phyloP scores from a whole-genome alignment of 2,113 vertebrate species.

The Catagonus wagneri region DNA sequence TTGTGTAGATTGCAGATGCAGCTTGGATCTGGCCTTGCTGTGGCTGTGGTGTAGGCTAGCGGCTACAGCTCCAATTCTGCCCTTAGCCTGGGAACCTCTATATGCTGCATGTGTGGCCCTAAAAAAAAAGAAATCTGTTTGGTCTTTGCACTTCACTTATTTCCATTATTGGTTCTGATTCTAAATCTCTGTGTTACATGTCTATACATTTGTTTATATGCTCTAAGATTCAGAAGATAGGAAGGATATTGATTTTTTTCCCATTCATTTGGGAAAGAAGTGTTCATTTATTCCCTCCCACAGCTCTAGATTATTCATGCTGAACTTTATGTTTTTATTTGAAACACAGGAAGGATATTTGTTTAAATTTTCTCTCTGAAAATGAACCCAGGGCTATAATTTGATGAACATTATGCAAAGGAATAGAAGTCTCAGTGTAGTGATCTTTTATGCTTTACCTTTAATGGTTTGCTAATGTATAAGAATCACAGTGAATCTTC shows the following conservation, averaged over 20 bases:
- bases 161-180: conserved; percentile 38
- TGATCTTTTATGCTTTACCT: background rate
- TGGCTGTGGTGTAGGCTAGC: too few relatives aligned
- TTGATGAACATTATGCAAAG: background rate
- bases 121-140: conserved; percentile 3
- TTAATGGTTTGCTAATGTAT: background rate
- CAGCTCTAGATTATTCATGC: background rate
- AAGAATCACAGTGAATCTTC: background rate
- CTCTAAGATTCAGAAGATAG: conserved; percentile 42
- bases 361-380: conserved; percentile 3
- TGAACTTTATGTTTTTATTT: conserved; percentile 32
- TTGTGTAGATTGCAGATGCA: too few relatives aligned
- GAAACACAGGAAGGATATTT: background rate
- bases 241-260: conserved; percentile 13
- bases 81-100: too few relatives aligned
- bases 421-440: background rate
- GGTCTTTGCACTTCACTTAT: conserved; percentile 1
- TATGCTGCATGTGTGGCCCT: too few relatives aligned
- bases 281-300: background rate
- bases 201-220: conserved; percentile 13
- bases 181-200: conserved; percentile 11
- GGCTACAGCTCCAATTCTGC: too few relatives aligned
- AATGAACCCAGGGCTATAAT: background rate
- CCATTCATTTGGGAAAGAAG: conserved; percentile 3
- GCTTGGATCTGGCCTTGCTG: too few relatives aligned